Conservation (phyloP, 2,888 invertebrate species). For the Hyposoter didymator region DNA sequence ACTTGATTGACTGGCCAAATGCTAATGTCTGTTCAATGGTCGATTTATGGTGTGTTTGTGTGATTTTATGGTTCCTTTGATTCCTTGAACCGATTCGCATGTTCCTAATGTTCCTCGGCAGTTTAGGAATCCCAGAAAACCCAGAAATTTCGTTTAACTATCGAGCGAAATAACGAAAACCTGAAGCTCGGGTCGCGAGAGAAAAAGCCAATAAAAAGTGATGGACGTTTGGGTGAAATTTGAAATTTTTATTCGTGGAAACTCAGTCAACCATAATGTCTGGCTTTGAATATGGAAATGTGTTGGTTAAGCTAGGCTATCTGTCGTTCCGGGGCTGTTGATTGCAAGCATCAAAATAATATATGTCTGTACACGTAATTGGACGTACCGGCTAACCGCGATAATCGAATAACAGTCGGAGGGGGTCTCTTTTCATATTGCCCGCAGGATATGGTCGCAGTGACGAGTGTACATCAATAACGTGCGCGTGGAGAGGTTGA, state of each 20-base stretch:
- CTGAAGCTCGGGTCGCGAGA: no score
- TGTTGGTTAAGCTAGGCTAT: constrained; percentile 7
- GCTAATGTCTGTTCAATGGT: no score
- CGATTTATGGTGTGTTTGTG: no score
- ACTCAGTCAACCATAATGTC: background rate
- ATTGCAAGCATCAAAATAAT: constrained; percentile 58
- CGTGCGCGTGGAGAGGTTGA: background rate
- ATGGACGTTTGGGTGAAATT: background rate
- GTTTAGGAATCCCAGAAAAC: no score
- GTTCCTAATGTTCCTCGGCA: no score
- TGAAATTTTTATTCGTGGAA: background rate
- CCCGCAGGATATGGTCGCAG: background rate
- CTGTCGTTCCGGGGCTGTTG: constrained; percentile 40
- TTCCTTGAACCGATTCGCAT: no score
- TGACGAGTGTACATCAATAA: background rate
- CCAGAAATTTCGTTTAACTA: no score
- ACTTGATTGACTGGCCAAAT: no score
- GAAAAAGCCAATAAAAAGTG: background rate
- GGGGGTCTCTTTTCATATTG: constrained; percentile 43
- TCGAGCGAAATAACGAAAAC: no score
- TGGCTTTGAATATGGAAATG: background rate
- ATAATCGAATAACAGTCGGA: constrained; percentile 64
- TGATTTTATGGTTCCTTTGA: no score
- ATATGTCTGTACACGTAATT: constrained; percentile 60
- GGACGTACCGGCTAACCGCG: constrained; percentile 58